Conservation (phyloP, 2,113 vertebrate species). For the Solenodon paradoxus region DNA sequence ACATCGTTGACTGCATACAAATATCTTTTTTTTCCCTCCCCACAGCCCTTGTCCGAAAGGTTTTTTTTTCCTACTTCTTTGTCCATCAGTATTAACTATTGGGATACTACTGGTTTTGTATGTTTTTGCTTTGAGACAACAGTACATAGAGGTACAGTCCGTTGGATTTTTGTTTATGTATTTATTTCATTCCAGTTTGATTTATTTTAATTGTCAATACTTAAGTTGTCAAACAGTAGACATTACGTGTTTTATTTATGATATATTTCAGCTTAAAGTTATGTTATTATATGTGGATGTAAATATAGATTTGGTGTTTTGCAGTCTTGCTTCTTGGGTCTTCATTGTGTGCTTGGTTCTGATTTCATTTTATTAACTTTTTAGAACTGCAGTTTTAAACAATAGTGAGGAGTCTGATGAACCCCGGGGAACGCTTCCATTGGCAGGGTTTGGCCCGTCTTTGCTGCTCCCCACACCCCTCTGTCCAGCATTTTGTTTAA, state of each 20-base stretch:
- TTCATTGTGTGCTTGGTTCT: slow-evolving; percentile 52
- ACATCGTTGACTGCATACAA: slow-evolving; percentile 64
- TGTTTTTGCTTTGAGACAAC: slow-evolving; percentile 79
- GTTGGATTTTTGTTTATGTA: slow-evolving; percentile 82
- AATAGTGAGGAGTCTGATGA: no score
- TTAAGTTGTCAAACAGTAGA: slow-evolving; percentile 82
- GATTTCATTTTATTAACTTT: slow-evolving; percentile 30
- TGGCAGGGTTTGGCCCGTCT: no score
- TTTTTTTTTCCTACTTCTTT: slow-evolving; percentile 69
- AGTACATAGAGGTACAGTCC: slow-evolving; percentile 85
- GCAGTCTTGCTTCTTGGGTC: slow-evolving; percentile 76
- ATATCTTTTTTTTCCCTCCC: slow-evolving; percentile 35
- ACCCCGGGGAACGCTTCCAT: no score
- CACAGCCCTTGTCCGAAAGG: slow-evolving; percentile 76
- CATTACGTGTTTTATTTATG: slow-evolving; percentile 88
- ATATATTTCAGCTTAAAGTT: slow-evolving; percentile 87
- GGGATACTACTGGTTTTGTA: slow-evolving; percentile 87
- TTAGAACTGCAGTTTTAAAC: neutral
- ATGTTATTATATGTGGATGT: slow-evolving; percentile 87
- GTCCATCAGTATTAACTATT: slow-evolving; percentile 88
- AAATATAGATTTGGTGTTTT: slow-evolving; percentile 90
- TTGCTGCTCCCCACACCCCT: no score
- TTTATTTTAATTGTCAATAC: slow-evolving; percentile 85
- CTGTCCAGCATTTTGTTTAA: no score
- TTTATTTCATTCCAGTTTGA: slow-evolving; percentile 90